Evolutionary conservation across 1,140 invertebrate species (phyloP).

Genomic region (Formica selysi): DNA sequence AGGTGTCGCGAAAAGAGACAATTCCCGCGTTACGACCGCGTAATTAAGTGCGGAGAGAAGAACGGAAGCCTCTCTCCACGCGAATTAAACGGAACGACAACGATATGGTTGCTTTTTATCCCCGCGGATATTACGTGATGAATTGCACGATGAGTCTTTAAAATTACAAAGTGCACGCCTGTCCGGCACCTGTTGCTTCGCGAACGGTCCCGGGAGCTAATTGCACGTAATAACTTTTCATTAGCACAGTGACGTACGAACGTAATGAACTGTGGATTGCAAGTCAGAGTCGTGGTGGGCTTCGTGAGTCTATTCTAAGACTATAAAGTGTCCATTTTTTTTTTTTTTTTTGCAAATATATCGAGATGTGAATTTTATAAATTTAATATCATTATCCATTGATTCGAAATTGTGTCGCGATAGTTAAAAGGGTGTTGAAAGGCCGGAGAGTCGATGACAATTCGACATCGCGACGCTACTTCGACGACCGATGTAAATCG

Average conservation of each 20-base stretch:
- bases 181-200: slow-evolving; percentile 40
- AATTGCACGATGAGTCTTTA: slow-evolving; percentile 14
- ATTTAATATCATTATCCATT: not conserved
- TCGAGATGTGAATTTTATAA: not conserved
- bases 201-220: not conserved
- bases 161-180: not conserved
- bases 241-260: not conserved
- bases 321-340: not conserved
- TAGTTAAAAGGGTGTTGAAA: not conserved
- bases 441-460: too few species aligned
- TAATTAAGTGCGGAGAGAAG: not conserved
- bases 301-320: not conserved
- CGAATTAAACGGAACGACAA: not conserved
- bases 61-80: too few species aligned
- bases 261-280: not conserved
- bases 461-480: not conserved
- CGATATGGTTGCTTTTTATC: not conserved
- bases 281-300: not conserved
- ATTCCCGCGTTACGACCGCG: not conserved
- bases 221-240: slow-evolving; percentile 43
- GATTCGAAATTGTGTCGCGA: not conserved
- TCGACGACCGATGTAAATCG: slow-evolving; percentile 12
- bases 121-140: not conserved
- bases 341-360: not conserved
- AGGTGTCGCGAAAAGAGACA: not conserved